Evolutionary conservation across 92 coral and sea anemone species (phyloP).

Genomic region (Diadumene lineata): DNA sequence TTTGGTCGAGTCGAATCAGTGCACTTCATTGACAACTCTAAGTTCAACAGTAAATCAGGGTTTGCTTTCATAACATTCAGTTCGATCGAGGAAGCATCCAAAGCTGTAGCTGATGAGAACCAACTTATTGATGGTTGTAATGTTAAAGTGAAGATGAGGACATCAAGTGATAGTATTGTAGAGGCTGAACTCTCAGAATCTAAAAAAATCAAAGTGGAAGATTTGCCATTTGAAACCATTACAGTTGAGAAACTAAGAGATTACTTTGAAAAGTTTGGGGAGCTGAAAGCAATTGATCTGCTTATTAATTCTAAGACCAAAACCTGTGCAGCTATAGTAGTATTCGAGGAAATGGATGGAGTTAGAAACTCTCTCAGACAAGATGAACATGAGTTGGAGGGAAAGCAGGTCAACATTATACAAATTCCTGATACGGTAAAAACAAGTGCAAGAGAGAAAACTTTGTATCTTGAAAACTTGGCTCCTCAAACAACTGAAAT

Average conservation of each 20-base stretch:
- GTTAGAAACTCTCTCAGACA: constrained; percentile 23
- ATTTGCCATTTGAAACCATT: constrained; percentile 34
- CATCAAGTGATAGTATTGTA: not conserved
- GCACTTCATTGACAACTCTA: constrained; percentile 39
- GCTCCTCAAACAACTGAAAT: constrained; percentile 22
- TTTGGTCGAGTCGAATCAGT: constrained; percentile 54
- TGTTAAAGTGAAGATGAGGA: constrained; percentile 17
- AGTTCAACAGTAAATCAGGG: constrained; percentile 34
- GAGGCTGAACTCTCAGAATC: constrained; percentile 28
- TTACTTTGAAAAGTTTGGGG: constrained; percentile 54
- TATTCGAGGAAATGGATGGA: constrained; percentile 35
- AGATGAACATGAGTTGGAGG: constrained; percentile 30
- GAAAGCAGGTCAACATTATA: constrained; percentile 12
- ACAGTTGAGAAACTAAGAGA: constrained; percentile 47
- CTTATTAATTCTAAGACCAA: constrained; percentile 33
- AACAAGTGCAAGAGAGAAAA: constrained; percentile 29
- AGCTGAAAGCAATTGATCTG: constrained; percentile 46
- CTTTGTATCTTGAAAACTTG: constrained; percentile 36
- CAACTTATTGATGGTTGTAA: constrained; percentile 39
- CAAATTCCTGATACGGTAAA: constrained; percentile 39
- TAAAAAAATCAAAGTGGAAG: constrained; percentile 47
- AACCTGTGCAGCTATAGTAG: constrained; percentile 45
- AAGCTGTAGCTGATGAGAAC: constrained; percentile 34
- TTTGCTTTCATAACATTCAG: constrained; percentile 49
- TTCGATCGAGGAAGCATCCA: constrained; percentile 46